These are phyloP conservation scores for Nemopilema nomurai DNA, from an alignment of 30 jellyfish, hydroid and myxozoan species.

Conservation along the genomic window DNA sequence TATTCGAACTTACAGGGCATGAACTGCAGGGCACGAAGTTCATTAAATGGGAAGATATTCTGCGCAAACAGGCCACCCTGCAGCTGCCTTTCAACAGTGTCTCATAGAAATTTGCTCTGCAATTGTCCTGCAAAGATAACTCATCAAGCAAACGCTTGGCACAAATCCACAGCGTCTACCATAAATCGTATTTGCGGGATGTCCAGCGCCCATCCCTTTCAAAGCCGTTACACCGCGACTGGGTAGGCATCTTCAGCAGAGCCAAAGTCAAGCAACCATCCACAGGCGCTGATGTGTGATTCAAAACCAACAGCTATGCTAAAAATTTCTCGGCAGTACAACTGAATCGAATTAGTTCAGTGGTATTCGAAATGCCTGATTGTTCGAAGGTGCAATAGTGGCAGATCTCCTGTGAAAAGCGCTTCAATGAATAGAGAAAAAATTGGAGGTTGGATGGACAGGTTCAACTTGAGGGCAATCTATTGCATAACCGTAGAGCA, in stretches of 20 bases:
- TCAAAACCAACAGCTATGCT: too few relatives aligned
- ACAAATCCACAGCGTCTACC: conserved; percentile 33
- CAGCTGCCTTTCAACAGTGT: not conserved
- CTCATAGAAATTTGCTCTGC: not conserved
- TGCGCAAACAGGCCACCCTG: not conserved
- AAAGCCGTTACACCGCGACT: not conserved
- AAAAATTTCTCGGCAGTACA: too few relatives aligned
- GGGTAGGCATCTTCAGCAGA: not conserved
- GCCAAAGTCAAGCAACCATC: not conserved
- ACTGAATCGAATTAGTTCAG: too few relatives aligned
- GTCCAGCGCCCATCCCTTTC: not conserved
- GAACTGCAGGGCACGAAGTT: too few relatives aligned
- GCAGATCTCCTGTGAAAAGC: too few relatives aligned
- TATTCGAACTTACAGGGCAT: too few relatives aligned
- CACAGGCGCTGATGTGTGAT: not conserved
- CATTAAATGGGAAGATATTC: not conserved
- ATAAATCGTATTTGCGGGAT: conserved; percentile 24
- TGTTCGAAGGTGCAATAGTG: too few relatives aligned
- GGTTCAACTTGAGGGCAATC: too few relatives aligned
- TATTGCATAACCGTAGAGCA: too few relatives aligned
- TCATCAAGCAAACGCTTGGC: not conserved
- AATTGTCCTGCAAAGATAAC: not conserved
- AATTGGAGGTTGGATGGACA: too few relatives aligned
- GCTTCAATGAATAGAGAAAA: too few relatives aligned
- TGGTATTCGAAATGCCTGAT: too few relatives aligned